phyloP scores from a whole-genome alignment of 2,113 vertebrate species.

The Rhynchomys soricoides region DNA sequence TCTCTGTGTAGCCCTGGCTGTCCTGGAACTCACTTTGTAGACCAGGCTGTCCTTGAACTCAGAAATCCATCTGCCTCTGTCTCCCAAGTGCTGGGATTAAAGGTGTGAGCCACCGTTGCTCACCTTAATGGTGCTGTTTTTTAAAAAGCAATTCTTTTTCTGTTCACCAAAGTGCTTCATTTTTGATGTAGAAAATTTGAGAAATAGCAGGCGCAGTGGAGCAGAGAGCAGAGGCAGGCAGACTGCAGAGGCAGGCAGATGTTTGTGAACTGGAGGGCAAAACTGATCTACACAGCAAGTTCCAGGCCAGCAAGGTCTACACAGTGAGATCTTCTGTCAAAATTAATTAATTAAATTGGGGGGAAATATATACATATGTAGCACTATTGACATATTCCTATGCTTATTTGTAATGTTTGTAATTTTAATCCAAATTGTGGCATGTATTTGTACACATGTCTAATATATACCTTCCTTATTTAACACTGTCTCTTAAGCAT shows the following conservation, averaged over 20 bases:
- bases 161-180: neutral
- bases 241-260: too few relatives aligned
- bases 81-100: too few relatives aligned
- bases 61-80: too few relatives aligned
- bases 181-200: conserved; percentile 25
- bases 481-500: neutral
- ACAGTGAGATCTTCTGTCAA: neutral
- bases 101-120: too few relatives aligned
- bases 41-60: too few relatives aligned
- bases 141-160: neutral
- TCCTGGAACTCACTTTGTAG: too few relatives aligned
- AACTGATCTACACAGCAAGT: neutral
- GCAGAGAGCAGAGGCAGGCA: neutral
- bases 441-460: neutral
- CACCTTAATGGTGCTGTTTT: neutral
- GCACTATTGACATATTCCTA: neutral
- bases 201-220: neutral
- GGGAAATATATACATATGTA: neutral
- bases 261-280: neutral
- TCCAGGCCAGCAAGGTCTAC: neutral
- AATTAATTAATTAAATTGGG: too few relatives aligned
- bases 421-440: neutral
- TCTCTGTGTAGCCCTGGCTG: too few relatives aligned
- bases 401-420: neutral
- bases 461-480: neutral